Percentiles rank a stretch among this genome's conserved stretches.
Conservation (phyloP, 2,797 vertebrate genomes). For the Stomatorhinus walkeri region DNA sequence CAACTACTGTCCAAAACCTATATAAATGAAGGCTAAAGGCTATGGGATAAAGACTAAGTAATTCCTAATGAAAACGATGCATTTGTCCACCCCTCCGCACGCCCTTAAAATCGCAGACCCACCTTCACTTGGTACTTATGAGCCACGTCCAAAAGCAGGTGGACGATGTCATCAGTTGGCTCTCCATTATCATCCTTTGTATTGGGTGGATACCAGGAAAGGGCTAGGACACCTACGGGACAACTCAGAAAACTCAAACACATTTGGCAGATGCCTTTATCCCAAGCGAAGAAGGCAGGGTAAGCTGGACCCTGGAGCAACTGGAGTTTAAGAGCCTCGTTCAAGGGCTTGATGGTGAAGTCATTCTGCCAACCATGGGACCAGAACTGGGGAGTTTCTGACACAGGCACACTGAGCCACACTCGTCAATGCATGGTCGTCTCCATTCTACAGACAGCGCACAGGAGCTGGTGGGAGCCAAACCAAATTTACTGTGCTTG, state of each 20-base stretch:
- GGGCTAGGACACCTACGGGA: conserved; percentile 75
- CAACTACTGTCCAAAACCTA: neutral
- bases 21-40: neutral
- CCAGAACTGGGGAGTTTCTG: neutral
- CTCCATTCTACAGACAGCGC: neutral
- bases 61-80: neutral
- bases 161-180: conserved; percentile 71
- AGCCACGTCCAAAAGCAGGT: conserved; percentile 79
- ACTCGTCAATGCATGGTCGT: neutral
- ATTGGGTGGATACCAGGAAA: conserved; percentile 90
- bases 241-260: neutral
- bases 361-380: neutral
- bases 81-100: neutral
- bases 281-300: neutral
- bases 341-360: neutral
- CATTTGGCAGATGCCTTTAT: neutral
- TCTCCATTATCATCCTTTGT: conserved; percentile 82
- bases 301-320: neutral
- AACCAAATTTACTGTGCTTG: neutral
- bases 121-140: conserved; percentile 89
- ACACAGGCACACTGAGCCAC: neutral
- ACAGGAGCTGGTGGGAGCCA: neutral
- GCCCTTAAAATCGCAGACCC: conserved; percentile 21
- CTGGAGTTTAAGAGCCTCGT: neutral
- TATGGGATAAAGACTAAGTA: neutral